phyloP scores from a whole-genome alignment of 2,888 invertebrate species.

The Folsomia manolachei region DNA sequence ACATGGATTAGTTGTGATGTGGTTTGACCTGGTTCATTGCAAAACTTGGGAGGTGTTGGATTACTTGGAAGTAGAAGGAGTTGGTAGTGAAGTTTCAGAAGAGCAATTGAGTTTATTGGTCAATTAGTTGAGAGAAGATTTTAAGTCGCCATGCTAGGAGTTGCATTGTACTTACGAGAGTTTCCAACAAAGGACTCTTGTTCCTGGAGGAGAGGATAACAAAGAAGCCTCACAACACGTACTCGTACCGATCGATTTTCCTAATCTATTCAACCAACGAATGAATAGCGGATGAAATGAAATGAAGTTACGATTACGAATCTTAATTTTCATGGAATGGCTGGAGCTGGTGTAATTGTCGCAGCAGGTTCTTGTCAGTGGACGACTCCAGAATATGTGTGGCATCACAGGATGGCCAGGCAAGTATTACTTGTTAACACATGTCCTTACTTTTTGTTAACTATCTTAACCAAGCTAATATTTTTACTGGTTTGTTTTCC shows the following conservation, averaged over 20 bases:
- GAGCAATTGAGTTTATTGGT: not conserved
- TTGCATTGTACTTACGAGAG: too few relatives aligned
- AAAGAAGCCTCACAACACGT: not conserved
- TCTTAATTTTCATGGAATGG: constrained; percentile 13
- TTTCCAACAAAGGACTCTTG: not conserved
- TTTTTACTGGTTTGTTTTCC: too few relatives aligned
- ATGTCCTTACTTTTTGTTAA: too few relatives aligned
- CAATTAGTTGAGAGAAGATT: not conserved
- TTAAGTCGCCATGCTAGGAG: not conserved
- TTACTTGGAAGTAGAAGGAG: too few relatives aligned
- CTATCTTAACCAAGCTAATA: too few relatives aligned
- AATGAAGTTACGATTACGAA: constrained; percentile 4
- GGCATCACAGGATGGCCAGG: constrained; percentile 28
- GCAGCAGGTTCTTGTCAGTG: constrained; percentile 27
- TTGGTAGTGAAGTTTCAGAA: too few relatives aligned
- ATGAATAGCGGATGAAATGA: not conserved
- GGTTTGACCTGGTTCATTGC: too few relatives aligned
- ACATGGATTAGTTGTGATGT: too few relatives aligned
- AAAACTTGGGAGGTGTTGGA: too few relatives aligned
- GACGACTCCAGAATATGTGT: constrained; percentile 17
- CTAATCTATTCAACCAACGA: not conserved
- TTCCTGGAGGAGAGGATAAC: not conserved
- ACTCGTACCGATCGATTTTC: not conserved
- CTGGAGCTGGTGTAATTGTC: constrained; percentile 31
- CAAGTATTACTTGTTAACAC: too few relatives aligned